Evolutionary conservation across 1,140 invertebrate species (phyloP).

Genomic region (Chrysomallon squamiferum): DNA sequence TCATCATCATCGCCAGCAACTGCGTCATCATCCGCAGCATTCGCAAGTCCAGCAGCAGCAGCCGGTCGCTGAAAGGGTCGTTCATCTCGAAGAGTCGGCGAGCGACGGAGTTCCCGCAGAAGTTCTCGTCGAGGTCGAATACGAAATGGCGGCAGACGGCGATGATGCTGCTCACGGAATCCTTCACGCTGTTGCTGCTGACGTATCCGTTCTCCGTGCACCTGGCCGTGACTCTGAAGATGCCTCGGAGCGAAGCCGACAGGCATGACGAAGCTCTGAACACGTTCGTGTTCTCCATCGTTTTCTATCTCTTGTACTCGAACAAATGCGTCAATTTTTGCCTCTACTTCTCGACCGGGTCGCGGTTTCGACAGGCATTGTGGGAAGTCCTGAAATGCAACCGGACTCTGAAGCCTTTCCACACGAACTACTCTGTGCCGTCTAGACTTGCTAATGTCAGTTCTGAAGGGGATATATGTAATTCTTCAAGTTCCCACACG

Average conservation of each 20-base stretch:
- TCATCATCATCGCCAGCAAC: constrained; percentile 36
- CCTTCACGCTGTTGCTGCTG: constrained; percentile 28
- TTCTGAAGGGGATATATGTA: constrained; percentile 5
- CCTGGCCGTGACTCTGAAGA: constrained; percentile 17
- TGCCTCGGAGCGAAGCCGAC: constrained; percentile 16
- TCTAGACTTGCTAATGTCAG: too few species aligned
- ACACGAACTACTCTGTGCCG: not conserved
- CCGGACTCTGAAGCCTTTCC: constrained; percentile 21
- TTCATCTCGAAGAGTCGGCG: not conserved
- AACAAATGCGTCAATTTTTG: constrained; percentile 49
- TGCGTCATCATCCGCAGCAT: constrained; percentile 30
- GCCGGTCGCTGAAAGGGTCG: constrained; percentile 7
- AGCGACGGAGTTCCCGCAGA: not conserved
- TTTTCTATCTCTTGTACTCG: constrained; percentile 48
- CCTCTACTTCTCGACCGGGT: constrained; percentile 36
- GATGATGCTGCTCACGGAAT: constrained; percentile 42
- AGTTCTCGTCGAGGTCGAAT: not conserved
- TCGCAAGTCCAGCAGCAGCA: constrained; percentile 17
- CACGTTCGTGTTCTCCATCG: constrained; percentile 34
- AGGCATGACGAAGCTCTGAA: constrained; percentile 15
- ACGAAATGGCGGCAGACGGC: constrained; percentile 20
- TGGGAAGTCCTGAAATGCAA: not conserved
- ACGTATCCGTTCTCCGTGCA: constrained; percentile 45
- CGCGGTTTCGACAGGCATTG: constrained; percentile 26
- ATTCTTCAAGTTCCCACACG: not conserved